These are phyloP conservation scores for Macrophya annulata DNA, from an alignment of 2,888 invertebrate species.

Conservation along the genomic window DNA sequence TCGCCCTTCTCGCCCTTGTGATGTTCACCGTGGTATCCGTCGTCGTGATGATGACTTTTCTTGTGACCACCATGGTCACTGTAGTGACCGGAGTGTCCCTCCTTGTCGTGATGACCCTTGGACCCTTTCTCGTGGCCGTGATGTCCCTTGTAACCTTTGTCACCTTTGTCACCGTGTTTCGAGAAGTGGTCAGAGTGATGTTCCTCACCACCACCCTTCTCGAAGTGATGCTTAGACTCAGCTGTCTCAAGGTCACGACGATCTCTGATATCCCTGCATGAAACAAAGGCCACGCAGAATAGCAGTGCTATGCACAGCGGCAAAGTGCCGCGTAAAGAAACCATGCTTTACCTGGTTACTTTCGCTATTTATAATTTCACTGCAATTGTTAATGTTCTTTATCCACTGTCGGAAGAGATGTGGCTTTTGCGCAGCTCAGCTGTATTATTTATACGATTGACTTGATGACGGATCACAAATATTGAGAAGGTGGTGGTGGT, in stretches of 20 bases:
- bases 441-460: constrained; percentile 66
- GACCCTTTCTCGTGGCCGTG: constrained; percentile 86
- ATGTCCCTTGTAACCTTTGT: constrained; percentile 87
- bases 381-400: constrained; percentile 33
- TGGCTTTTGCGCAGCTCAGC: constrained; percentile 59
- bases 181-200: constrained; percentile 85
- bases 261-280: constrained; percentile 81
- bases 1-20: constrained; percentile 86
- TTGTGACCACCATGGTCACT: constrained; percentile 85
- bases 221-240: constrained; percentile 78
- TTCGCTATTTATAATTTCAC: constrained; percentile 6
- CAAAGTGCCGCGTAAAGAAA: constrained; percentile 62
- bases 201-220: constrained; percentile 86
- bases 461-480: constrained; percentile 18
- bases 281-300: constrained; percentile 79
- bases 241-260: constrained; percentile 82
- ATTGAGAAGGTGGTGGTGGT: constrained; percentile 32
- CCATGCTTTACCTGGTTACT: constrained; percentile 42
- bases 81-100: constrained; percentile 84
- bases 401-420: constrained; percentile 60
- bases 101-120: constrained; percentile 89
- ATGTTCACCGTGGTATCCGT: constrained; percentile 85
- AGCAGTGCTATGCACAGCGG: constrained; percentile 80
- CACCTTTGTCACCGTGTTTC: constrained; percentile 86
- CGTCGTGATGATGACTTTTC: constrained; percentile 84